Evolutionary conservation across 2,797 vertebrate species (phyloP), one percentile per base, ranked within the genome.

Genomic region (Mormyrops boulengeri): DNA sequence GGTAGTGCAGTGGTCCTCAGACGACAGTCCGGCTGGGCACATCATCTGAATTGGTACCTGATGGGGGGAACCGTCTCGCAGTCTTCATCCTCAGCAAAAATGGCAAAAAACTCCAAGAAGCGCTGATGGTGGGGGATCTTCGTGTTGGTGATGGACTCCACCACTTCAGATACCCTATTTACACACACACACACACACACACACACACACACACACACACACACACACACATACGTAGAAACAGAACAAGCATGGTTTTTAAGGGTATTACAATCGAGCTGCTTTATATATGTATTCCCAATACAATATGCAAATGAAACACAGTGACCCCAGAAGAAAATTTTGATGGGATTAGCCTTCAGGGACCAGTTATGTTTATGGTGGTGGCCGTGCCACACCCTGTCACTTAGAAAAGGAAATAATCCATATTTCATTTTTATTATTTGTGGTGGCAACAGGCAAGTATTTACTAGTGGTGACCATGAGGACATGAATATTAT

Each of bases 141-240:
- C 0, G 0, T 57, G 90, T 88, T 94, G 44, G 94, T 95, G 86
- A 92, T 94, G 50, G 0, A 90, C 66, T 41, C 88, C 91, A 95
- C 94, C 92, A 95, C 55, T 0, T 96, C 94, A 1, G 94, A 97
- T 92, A 99, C 95, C 50, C 98, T 98, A 92, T 22, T 86, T 82
- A 91, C 26, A 38, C 12, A 87, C 52, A 57, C 14, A 53, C 11
- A 60, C 5, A 85, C 2, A 41, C 26, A 44, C 26, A 57, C 22
- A 38, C 3, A 85, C 47, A 52, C 8, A 9, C 41, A 84, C 22
- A 8, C 41, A 50, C 6, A 50, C 84, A 85, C 8, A 50, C 44
- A 53, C 52, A 53, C 52, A 52, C 17, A 26, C 26, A 30, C 26
- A 30, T 30, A 3, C 7, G 0, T 30, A 26, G 49, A 14, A 14